Percentiles rank a stretch among this genome's conserved stretches.
phyloP scores from a whole-genome alignment of 2,888 invertebrate genomes.

The Heteromyza rotundicornis region DNA sequence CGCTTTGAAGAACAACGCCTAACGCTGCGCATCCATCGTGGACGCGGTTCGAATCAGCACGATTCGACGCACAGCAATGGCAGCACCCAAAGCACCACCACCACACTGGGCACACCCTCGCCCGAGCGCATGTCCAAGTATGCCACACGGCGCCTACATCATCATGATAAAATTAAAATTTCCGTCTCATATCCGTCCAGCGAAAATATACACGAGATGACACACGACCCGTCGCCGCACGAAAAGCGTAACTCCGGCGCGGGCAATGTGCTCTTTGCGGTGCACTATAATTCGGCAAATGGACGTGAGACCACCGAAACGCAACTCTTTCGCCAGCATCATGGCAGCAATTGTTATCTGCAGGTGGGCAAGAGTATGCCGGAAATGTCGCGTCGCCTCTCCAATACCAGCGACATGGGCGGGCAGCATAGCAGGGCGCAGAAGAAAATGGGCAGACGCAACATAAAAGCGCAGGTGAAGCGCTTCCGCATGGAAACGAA shows the following conservation, averaged over 20 bases:
- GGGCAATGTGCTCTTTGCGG: slow-evolving; percentile 63
- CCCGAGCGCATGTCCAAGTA: slow-evolving; percentile 69
- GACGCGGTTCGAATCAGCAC: slow-evolving; percentile 76
- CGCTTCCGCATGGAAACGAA: slow-evolving; percentile 95
- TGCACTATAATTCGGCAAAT: slow-evolving; percentile 72
- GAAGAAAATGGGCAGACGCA: slow-evolving; percentile 83
- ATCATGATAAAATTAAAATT: slow-evolving; percentile 82
- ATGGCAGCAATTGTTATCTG: slow-evolving; percentile 66
- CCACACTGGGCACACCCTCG: slow-evolving; percentile 71
- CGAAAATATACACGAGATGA: slow-evolving; percentile 68
- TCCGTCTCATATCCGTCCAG: slow-evolving; percentile 85
- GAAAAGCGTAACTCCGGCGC: slow-evolving; percentile 54
- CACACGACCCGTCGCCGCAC: slow-evolving; percentile 34
- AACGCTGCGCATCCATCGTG: slow-evolving; percentile 89
- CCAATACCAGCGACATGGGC: slow-evolving; percentile 47
- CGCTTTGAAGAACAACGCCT: slow-evolving; percentile 90
- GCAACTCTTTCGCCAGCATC: slow-evolving; percentile 60
- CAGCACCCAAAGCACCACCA: slow-evolving; percentile 74
- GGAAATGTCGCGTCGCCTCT: slow-evolving; percentile 59
- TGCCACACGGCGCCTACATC: slow-evolving; percentile 66
- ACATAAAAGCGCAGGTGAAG: slow-evolving; percentile 90
- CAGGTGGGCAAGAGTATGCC: slow-evolving; percentile 64
- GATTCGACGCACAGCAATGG: slow-evolving; percentile 71
- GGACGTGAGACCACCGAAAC: slow-evolving; percentile 70
- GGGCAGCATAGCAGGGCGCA: slow-evolving; percentile 30